Evolutionary conservation across 2,888 invertebrate genomes (phyloP).

Genomic region (Caenorhabditis sinica): DNA sequence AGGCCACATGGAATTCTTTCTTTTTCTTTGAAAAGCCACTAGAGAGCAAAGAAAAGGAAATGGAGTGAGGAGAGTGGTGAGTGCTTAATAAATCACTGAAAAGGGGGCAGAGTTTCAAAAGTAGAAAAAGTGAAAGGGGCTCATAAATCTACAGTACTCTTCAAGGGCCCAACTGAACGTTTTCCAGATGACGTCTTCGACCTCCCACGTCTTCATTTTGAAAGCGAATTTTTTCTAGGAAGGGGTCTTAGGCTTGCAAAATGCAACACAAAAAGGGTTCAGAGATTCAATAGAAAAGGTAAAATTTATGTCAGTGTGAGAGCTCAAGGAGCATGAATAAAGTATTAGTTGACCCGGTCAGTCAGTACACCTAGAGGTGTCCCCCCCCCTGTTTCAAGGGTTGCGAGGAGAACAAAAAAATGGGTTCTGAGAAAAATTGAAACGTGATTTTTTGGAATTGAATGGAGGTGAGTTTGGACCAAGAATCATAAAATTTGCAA

Average conservation of each 20-base stretch:
- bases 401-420: background rate
- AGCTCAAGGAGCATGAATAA: slow-evolving; percentile 39
- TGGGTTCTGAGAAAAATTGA: background rate
- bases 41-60: background rate
- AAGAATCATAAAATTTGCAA: too few species aligned
- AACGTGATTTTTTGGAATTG: too few species aligned
- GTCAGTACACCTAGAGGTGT: background rate
- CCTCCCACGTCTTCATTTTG: background rate
- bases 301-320: slow-evolving; percentile 5
- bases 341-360: slow-evolving; percentile 46
- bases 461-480: too few species aligned
- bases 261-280: slow-evolving; percentile 18
- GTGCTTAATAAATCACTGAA: slow-evolving; percentile 42
- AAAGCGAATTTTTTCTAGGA: background rate
- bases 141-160: slow-evolving; percentile 41
- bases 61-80: slow-evolving; percentile 29
- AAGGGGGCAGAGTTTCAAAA: background rate
- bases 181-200: slow-evolving; percentile 22
- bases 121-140: background rate
- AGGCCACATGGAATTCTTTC: slow-evolving; percentile 1
- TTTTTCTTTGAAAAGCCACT: background rate
- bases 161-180: background rate
- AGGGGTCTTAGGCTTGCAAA: too few species aligned
- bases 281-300: background rate
- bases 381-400: too few species aligned